These are phyloP conservation scores for Montipora capricornis DNA, from an alignment of 64 coral and sea anemone species.

Conservation along the genomic window DNA sequence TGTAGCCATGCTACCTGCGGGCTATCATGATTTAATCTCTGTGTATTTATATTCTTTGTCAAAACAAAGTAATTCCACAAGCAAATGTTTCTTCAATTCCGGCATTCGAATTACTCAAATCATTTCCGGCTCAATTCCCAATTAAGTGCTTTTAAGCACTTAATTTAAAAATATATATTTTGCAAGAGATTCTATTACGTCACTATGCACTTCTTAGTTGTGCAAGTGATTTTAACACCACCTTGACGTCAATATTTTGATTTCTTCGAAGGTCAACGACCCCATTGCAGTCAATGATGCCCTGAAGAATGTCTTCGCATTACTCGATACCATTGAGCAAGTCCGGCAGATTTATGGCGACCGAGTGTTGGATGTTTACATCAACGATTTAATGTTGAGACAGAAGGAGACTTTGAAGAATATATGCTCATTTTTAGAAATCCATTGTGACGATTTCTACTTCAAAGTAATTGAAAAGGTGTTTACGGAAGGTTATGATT, in stretches of 20 bases:
- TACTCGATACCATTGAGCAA: background rate
- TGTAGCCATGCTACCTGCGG: no score
- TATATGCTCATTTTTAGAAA: conserved; percentile 3
- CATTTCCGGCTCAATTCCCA: no score
- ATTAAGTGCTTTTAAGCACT: no score
- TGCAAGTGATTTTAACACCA: background rate
- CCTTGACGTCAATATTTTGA: background rate
- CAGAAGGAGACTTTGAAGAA: conserved; percentile 5
- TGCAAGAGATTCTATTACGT: no score
- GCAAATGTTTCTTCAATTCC: no score
- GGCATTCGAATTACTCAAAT: no score
- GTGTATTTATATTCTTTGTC: no score
- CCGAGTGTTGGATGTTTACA: conserved; percentile 11
- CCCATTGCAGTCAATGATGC: background rate
- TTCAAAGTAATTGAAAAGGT: background rate
- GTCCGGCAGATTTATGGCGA: conserved; percentile 5
- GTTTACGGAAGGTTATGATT: background rate
- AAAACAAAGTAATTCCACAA: no score
- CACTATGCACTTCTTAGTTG: no score
- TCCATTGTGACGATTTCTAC: background rate
- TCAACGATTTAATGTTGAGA: background rate
- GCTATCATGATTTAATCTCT: no score
- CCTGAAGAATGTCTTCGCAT: background rate
- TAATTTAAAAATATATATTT: no score
- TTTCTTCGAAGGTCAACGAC: conserved; percentile 5